Conservation (phyloP, 2,888 invertebrate species). For the Caenorhabditis afra region DNA sequence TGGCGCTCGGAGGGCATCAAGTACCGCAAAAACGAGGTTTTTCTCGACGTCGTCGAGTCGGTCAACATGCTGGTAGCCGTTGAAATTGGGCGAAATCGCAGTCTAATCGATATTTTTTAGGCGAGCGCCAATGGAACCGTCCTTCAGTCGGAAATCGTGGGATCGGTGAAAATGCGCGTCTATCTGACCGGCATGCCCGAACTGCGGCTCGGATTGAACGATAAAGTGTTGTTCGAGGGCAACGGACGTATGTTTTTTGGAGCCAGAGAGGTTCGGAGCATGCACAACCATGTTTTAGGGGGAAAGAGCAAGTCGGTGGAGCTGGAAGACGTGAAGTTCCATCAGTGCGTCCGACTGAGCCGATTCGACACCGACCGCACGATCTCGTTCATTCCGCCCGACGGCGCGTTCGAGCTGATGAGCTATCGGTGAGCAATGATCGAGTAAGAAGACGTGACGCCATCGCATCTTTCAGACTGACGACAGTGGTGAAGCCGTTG, state of each 20-base stretch:
- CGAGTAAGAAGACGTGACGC: too few species aligned
- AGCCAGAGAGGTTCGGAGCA: not conserved
- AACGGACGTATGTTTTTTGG: slow-evolving; percentile 86
- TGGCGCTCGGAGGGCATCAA: slow-evolving; percentile 99
- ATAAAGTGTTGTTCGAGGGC: slow-evolving; percentile 96
- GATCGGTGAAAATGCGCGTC: slow-evolving; percentile 98
- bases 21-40: slow-evolving; percentile 98
- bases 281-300: slow-evolving; percentile 21
- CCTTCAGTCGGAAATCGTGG: slow-evolving; percentile 96
- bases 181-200: slow-evolving; percentile 99
- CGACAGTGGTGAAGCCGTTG: slow-evolving; percentile 88
- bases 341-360: slow-evolving; percentile 96
- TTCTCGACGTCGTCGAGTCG: slow-evolving; percentile 98
- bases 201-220: slow-evolving; percentile 93
- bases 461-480: slow-evolving; percentile 57
- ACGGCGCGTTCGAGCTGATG: slow-evolving; percentile 98
- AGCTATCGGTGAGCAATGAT: slow-evolving; percentile 62
- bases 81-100: slow-evolving; percentile 7
- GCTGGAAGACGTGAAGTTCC: slow-evolving; percentile 97
- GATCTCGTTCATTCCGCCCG: slow-evolving; percentile 93
- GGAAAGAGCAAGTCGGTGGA: slow-evolving; percentile 92
- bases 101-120: slow-evolving; percentile 74
- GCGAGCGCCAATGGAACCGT: slow-evolving; percentile 98
- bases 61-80: slow-evolving; percentile 89
- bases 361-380: slow-evolving; percentile 98